Evolutionary conservation across 1,140 invertebrate species (phyloP), one percentile per base, ranked within the genome.

Genomic region (Babylonia areolata): DNA sequence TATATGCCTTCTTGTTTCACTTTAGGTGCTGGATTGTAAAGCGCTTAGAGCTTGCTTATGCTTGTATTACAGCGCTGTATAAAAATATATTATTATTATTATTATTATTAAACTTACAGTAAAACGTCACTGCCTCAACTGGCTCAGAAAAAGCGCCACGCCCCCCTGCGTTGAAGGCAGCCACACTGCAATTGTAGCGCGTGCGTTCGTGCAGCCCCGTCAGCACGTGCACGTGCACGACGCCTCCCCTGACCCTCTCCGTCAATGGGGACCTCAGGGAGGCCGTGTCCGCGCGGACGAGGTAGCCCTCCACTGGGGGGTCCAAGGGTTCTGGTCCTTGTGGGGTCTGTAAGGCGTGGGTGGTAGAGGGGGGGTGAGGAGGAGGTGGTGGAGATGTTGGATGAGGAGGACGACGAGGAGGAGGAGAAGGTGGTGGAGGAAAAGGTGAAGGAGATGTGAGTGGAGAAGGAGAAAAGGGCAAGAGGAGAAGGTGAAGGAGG

Each of bases 121-220:
- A 80, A 3, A 20, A 40, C 1, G 78, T 80, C 9, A 54, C 46
- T 42, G 28, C 28, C 2, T 40, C n/a, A 2, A 80, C 20, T 11
- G 58, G 78, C 2, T 51, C 42, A 3, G 78, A 80, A 31, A 54
- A 80, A 6, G 20, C 5, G 3, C 78, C 78, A 3, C 31, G 11
- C 9, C 78, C 78, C 6, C 78, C 78, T 11, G 5, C 78, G 33
- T 80, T 80, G 46, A 39, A 80, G n/a, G 78, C 78, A 5, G 78
- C 78, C n/a, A 58, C 78, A 1, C 5, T 31, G 46, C 40, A 58
- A 20, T 33, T 51, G 46, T 80, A 80, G 40, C 33, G 40, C n/a
- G 78, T 33, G 23, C 78, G 28, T 15, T 80, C 78, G 42, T 35
- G 12, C 2, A 80, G 78, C 5, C 78, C 78, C 0, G 33, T 23